Evolutionary conservation across 1,140 invertebrate species (phyloP).

Genomic region (Drosophila arizonae): DNA sequence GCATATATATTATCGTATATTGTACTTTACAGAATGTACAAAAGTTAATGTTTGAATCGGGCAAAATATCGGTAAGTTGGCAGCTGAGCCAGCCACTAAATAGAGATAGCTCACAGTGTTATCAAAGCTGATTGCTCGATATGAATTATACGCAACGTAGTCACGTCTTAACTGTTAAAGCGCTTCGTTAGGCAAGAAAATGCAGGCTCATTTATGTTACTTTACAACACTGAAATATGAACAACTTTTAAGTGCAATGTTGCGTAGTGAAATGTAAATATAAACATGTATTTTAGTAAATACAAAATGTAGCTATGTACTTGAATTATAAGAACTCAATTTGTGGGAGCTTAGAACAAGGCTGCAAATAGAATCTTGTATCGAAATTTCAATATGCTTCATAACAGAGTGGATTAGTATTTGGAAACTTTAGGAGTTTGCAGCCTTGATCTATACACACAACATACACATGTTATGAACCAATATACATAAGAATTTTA

Average conservation of each 20-base stretch:
- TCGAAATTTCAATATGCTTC: not conserved
- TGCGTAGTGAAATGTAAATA: not conserved
- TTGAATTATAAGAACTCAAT: slow-evolving; percentile 10
- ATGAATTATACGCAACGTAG: slow-evolving; percentile 28
- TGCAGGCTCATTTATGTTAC: slow-evolving; percentile 5
- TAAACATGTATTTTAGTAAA: not conserved
- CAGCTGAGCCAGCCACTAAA: slow-evolving; percentile 11
- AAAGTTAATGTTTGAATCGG: slow-evolving; percentile 82
- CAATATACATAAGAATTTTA: not conserved
- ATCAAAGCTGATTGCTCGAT: slow-evolving; percentile 20
- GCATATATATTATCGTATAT: slow-evolving; percentile 36
- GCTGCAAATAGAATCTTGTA: not conserved
- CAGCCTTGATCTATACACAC: slow-evolving; percentile 2
- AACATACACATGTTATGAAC: not conserved
- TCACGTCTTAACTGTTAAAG: not conserved
- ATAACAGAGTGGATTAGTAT: not conserved
- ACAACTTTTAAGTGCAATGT: slow-evolving; percentile 3
- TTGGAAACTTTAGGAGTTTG: not conserved
- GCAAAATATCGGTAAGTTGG: slow-evolving; percentile 82
- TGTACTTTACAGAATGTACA: slow-evolving; percentile 81
- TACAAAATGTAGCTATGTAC: not conserved
- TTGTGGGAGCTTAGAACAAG: not conserved
- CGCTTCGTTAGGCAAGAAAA: slow-evolving; percentile 18
- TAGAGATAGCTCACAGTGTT: slow-evolving; percentile 24
- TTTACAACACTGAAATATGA: slow-evolving; percentile 10